Percentiles rank a stretch among this genome's conserved stretches.
These are phyloP conservation scores for Nansenia antarctica DNA, from an alignment of 2,113 vertebrate species.

Conservation along the genomic window DNA sequence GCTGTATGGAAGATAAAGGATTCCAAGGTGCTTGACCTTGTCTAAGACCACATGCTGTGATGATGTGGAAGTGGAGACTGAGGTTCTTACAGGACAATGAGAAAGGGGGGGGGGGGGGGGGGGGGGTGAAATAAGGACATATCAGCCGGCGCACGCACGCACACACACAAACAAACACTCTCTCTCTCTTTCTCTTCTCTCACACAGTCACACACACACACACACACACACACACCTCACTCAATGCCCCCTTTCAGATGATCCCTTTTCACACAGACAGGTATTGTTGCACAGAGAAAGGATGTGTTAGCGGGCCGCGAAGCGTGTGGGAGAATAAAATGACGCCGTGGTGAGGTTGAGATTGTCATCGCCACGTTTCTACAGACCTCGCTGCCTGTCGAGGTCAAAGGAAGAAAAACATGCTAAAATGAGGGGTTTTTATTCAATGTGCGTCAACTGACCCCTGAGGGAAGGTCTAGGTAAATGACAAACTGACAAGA, in stretches of 20 bases:
- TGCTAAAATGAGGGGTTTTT: background rate
- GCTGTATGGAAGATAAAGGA: too few species aligned
- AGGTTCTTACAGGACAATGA: too few species aligned
- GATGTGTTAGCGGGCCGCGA: background rate
- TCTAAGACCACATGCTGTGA: too few species aligned
- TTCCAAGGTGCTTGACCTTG: too few species aligned
- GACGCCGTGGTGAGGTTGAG: background rate
- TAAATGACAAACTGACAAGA: constrained; percentile 50
- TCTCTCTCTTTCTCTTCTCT: background rate
- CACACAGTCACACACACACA: background rate
- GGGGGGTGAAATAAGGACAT: too few species aligned
- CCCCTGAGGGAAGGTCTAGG: constrained; percentile 39
- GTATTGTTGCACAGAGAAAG: background rate
- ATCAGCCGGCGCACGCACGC: too few species aligned
- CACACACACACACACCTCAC: background rate
- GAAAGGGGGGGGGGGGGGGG: too few species aligned
- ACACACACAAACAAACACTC: too few species aligned
- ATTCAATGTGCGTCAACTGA: constrained; percentile 30
- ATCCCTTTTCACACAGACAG: background rate
- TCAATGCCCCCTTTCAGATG: background rate
- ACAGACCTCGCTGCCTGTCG: too few species aligned
- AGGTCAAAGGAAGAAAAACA: background rate
- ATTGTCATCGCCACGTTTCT: background rate
- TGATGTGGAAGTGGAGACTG: too few species aligned
- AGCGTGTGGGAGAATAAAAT: background rate